Base-by-base conservation (phyloP, 2,888 invertebrate species). In the Steinernema carpocapsae region DNA sequence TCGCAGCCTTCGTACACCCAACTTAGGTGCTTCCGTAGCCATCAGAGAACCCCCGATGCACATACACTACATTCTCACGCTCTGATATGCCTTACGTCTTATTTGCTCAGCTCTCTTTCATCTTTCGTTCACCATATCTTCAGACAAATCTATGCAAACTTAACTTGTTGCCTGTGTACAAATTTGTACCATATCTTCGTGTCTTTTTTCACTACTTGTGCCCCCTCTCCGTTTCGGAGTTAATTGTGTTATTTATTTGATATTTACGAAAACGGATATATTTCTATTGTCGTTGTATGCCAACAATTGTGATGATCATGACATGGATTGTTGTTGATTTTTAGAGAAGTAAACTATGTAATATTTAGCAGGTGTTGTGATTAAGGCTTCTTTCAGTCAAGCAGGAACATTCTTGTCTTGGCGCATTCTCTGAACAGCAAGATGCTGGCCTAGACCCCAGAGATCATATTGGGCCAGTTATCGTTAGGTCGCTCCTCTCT, bases 151-250 rank as follows among this genome's bases (percentile, higher is more conserved):
- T 64, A 37, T 64, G 64, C 64, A 64, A 26, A 64, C 10, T 64
- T 32, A 64, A 29, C 32, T 29, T 64, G 32, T 64, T 64, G 64
- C 64, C 64, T 64, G 64, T 64, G 64, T 64, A 64, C 64, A 64
- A 64, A 64, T 17, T 14, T 64, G 32, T 37, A 29, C 29, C 32
- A 29, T 64, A 10, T 32, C 48, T 2, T 32, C 22, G 4, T 64
- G 26, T 64, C 29, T 29, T 32, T 2, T 32, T 17, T 64, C 32
- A 32, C 29, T 64, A 26, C 10, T 17, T 64, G 24, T 52, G 19
- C 24, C 19, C 6, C 22, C 19, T 2, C 24, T 3, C 19, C 10
- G n/a, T n/a, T n/a, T n/a, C n/a, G n/a, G n/a, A n/a, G n/a, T 22
- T 12, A 52, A n/a, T 12, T 22, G 24, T 52, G 37, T 29, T 64